These are phyloP conservation scores for Mayetiola destructor DNA, from an alignment of 2,888 invertebrate species.

Conservation along the genomic window DNA sequence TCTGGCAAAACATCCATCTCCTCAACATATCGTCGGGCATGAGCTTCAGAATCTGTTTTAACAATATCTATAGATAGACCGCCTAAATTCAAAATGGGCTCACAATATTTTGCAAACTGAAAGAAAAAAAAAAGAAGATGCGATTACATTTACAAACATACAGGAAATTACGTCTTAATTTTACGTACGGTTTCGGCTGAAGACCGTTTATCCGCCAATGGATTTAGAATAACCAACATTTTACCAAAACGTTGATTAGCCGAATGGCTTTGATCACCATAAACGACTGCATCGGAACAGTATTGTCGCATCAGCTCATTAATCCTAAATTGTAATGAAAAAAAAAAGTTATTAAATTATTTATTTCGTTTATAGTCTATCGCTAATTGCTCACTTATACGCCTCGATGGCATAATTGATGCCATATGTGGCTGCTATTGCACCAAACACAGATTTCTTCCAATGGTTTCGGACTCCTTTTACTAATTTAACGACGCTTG, in stretches of 20 bases:
- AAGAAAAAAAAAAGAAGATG: neutral
- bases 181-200: slow-evolving; percentile 32
- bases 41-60: slow-evolving; percentile 75
- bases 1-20: slow-evolving; percentile 61
- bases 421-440: slow-evolving; percentile 53
- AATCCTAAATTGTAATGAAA: slow-evolving; percentile 42
- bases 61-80: slow-evolving; percentile 63
- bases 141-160: neutral
- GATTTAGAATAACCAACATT: slow-evolving; percentile 80
- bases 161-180: slow-evolving; percentile 21
- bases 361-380: neutral
- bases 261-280: slow-evolving; percentile 50
- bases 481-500: neutral
- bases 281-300: slow-evolving; percentile 59
- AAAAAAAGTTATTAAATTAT: slow-evolving; percentile 16
- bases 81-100: slow-evolving; percentile 81
- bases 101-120: slow-evolving; percentile 78
- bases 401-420: slow-evolving; percentile 50
- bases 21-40: slow-evolving; percentile 69
- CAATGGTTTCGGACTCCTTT: slow-evolving; percentile 43
- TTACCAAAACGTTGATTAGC: slow-evolving; percentile 48
- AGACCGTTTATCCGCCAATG: slow-evolving; percentile 69
- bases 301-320: slow-evolving; percentile 62
- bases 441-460: slow-evolving; percentile 72
- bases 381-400: slow-evolving; percentile 46